phyloP scores from a whole-genome alignment of 2,113 vertebrate genomes.

The Vicugna pacos region DNA sequence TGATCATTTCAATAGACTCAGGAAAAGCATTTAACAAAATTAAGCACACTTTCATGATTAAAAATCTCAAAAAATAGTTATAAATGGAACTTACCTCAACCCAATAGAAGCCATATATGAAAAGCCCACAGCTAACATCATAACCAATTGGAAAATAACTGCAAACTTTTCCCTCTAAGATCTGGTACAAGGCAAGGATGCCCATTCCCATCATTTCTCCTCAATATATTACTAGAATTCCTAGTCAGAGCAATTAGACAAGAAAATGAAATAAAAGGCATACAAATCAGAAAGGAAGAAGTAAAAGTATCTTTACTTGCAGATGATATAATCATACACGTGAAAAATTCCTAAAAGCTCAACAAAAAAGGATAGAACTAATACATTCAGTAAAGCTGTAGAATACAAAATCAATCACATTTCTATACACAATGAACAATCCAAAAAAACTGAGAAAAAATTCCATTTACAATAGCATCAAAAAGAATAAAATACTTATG shows the following conservation, averaged over 20 bases:
- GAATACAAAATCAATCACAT: background rate
- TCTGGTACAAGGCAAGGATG: background rate
- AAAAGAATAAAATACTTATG: background rate
- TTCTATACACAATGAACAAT: background rate
- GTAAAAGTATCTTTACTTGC: background rate
- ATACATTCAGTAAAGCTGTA: background rate
- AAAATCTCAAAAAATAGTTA: background rate
- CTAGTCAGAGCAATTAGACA: background rate
- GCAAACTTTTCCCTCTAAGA: background rate
- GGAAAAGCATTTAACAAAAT: background rate
- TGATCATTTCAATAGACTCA: background rate
- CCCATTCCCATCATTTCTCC: background rate
- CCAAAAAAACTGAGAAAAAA: background rate
- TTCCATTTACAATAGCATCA: background rate
- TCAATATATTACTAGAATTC: background rate
- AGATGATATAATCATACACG: background rate
- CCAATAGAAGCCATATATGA: background rate
- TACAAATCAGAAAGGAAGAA: background rate
- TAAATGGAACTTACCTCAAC: background rate
- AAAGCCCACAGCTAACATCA: background rate
- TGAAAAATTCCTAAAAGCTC: background rate
- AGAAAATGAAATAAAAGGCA: background rate
- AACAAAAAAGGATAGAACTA: background rate
- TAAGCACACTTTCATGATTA: background rate
- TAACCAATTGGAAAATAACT: background rate